These are phyloP conservation scores for Macrotus californicus DNA, from an alignment of 2,113 vertebrate genomes.

Conservation along the genomic window DNA sequence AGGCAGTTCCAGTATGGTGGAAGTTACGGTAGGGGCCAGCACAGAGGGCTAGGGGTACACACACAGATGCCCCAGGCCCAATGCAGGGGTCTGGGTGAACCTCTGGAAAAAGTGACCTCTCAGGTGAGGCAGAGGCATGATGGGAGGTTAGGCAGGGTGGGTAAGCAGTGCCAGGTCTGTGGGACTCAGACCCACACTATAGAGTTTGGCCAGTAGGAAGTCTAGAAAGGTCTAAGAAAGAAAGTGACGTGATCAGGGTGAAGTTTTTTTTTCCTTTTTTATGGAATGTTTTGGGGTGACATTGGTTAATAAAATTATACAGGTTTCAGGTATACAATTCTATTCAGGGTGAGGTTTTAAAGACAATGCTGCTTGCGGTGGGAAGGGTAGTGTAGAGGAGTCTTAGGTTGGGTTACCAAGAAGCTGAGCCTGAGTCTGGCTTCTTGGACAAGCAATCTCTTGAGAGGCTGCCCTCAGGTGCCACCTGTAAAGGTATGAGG, in stretches of 20 bases:
- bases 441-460: background rate
- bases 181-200: background rate
- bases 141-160: background rate
- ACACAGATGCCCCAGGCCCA: background rate
- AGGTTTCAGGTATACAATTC: too few species aligned
- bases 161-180: background rate
- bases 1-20: rapidly evolving
- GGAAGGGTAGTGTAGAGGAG: background rate
- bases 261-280: background rate
- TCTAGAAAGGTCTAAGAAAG: background rate
- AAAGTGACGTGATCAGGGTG: background rate
- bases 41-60: background rate
- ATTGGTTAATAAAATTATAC: too few species aligned
- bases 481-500: background rate
- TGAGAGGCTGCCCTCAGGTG: background rate
- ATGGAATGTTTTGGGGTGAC: too few species aligned
- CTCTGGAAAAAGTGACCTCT: background rate
- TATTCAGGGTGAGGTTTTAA: background rate
- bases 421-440: background rate
- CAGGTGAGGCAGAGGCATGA: background rate
- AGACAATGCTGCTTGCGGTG: background rate
- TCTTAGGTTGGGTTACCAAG: background rate
- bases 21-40: background rate
- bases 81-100: background rate
- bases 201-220: background rate